Conservation (phyloP, 2,113 vertebrate genomes). For the Mesoclemmys tuberculata region DNA sequence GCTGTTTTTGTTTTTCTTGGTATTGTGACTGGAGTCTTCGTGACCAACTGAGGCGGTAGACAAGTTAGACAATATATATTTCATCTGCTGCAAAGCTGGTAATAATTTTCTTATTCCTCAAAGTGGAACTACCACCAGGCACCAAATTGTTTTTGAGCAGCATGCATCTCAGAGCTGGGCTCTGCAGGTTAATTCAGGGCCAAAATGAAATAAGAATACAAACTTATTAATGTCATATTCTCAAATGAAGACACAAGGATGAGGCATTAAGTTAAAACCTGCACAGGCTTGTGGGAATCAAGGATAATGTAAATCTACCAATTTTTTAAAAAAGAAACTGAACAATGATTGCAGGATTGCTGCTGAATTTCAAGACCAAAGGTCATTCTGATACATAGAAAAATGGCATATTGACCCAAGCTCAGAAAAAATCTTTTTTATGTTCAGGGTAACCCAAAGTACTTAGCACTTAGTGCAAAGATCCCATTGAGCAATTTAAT, state of each 20-base stretch:
- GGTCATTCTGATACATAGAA: neutral
- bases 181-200: neutral
- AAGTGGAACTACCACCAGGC: neutral
- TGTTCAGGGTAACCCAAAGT: neutral
- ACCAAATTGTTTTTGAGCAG: neutral
- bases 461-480: neutral
- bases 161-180: neutral
- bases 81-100: neutral
- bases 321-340: neutral
- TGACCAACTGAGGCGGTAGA: neutral
- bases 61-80: neutral
- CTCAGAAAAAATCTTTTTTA: neutral
- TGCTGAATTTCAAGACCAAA: neutral
- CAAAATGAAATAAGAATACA: neutral
- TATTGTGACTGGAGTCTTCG: slow-evolving; percentile 12
- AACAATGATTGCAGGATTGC: neutral
- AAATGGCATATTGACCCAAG: neutral
- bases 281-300: neutral
- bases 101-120: neutral
- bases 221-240: neutral
- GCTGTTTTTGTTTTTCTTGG: slow-evolving; percentile 22
- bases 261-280: neutral
- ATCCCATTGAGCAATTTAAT: neutral
- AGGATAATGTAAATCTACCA: neutral
- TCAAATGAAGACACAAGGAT: neutral